Percentiles rank a stretch among this genome's conserved stretches.
Evolutionary conservation across 2,113 vertebrate genomes (phyloP).

Genomic region (Ophiodon elongatus): DNA sequence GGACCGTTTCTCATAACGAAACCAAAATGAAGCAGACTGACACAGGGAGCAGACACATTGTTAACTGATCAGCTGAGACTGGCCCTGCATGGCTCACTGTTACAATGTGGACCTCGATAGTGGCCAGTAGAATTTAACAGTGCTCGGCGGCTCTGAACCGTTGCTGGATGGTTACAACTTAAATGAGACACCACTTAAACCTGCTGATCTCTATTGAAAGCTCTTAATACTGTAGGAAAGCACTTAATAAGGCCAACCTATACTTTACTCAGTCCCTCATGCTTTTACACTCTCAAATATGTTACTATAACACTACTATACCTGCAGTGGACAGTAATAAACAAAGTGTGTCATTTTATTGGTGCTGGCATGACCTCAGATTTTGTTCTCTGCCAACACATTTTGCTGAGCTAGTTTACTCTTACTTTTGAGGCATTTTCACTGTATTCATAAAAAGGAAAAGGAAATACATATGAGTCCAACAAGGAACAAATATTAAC

Average conservation of each 20-base stretch:
- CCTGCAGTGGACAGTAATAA: conserved; percentile 7
- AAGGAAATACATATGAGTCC: not conserved
- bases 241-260: conserved; percentile 41
- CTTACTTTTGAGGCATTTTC: conserved; percentile 3
- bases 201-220: conserved; percentile 49
- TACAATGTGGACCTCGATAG: conserved; percentile 17
- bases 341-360: conserved; percentile 23
- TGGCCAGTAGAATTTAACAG: conserved; percentile 26
- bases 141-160: not conserved
- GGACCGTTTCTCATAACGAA: conserved; percentile 73
- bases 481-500: conserved; percentile 20
- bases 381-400: not conserved
- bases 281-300: conserved; percentile 8
- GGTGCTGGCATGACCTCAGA: not conserved
- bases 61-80: conserved; percentile 68
- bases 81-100: conserved; percentile 13
- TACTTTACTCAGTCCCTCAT: conserved; percentile 12
- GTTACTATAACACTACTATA: not conserved
- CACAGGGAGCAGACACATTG: conserved; percentile 37
- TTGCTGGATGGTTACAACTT: conserved; percentile 5
- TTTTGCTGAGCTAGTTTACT: conserved; percentile 31
- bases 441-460: not conserved
- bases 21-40: conserved; percentile 61
- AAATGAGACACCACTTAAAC: conserved; percentile 53
- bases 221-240: conserved; percentile 25